Base-by-base conservation (phyloP, 2,888 invertebrate genomes). In the Ichneumon xanthorius region DNA sequence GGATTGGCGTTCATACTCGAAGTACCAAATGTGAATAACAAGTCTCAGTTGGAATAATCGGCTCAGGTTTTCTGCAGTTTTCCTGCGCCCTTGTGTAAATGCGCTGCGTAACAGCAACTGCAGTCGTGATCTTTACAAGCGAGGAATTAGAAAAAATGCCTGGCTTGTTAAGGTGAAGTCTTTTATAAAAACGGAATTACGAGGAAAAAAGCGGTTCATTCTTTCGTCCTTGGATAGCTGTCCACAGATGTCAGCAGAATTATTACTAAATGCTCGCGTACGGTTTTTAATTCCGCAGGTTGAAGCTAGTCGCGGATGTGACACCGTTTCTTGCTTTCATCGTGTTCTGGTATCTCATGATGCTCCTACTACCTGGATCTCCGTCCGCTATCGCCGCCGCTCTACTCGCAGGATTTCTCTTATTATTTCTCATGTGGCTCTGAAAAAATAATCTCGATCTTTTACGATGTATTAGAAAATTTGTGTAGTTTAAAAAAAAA, bases 291-390 rank as follows among this genome's bases (percentile, higher is more conserved):
- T 81, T 75, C 85, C 85, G n/a, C 89, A 90, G 90, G 50, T 68
- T 89, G 71, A 87, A 85, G 80, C 84, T 87, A 65, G 86, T 88
- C 55, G 87, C 88, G 7, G 67, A 77, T 26, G 63, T 89, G 50
- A 84, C 86, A 65, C 90, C 90, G 67, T 77, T 87, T n/a, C 26
- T 89, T 26, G 81, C 85, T 87, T 88, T 89, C 80, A 3, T 84
- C 78, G 37, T 65, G 6, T 63, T 87, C 72, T 89, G 84, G 87
- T 80, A 75, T 53, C 67, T 85, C 68, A 72, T 80, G 50, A 19
- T 83, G 30, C 14, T 68, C 2, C 73, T 82, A 19, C 68, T 88
- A n/a, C 63, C 87, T 9, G 88, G 80, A 30, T 45, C 75, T 58
- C 45, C 81, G n/a, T 73, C 80, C 65, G 68, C 33, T 9, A 37